A percentile compares a stretch with the other conserved stretches of the same genome.
These are phyloP conservation scores for Onychostoma macrolepis DNA, from an alignment of 2,113 vertebrate species.

Conservation along the genomic window DNA sequence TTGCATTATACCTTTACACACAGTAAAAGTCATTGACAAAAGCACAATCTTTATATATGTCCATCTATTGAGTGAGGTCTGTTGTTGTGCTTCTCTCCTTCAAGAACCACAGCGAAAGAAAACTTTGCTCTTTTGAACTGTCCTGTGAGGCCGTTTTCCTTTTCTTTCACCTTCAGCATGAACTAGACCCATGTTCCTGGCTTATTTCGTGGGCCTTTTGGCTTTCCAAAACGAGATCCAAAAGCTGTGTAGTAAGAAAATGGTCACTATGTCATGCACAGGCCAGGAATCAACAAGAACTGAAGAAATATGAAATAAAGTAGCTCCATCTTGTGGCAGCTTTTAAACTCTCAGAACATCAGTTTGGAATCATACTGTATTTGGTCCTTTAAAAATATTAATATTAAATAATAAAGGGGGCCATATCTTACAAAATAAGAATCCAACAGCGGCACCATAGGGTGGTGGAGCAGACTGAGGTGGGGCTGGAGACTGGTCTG, in stretches of 20 bases:
- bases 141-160: neutral
- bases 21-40: neutral
- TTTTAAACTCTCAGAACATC: neutral
- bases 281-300: neutral
- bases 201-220: slow-evolving; percentile 90
- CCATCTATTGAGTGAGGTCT: neutral
- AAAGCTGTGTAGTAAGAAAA: slow-evolving; percentile 78
- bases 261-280: neutral
- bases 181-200: slow-evolving; percentile 83
- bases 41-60: neutral
- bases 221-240: slow-evolving; percentile 88
- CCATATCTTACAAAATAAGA: slow-evolving; percentile 68
- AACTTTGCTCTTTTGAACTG: neutral
- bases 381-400: neutral
- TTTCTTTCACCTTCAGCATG: neutral
- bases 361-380: neutral
- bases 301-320: neutral
- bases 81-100: neutral
- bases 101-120: neutral
- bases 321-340: slow-evolving; percentile 21
- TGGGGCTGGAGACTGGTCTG: slow-evolving; percentile 18
- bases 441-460: slow-evolving; percentile 47
- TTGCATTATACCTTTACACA: neutral
- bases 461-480: slow-evolving; percentile 30
- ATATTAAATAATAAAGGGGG: neutral